Evolutionary conservation across 1,140 invertebrate genomes (phyloP), one percentile per base, ranked within the genome.

Genomic region (Eufriesea mexicana): DNA sequence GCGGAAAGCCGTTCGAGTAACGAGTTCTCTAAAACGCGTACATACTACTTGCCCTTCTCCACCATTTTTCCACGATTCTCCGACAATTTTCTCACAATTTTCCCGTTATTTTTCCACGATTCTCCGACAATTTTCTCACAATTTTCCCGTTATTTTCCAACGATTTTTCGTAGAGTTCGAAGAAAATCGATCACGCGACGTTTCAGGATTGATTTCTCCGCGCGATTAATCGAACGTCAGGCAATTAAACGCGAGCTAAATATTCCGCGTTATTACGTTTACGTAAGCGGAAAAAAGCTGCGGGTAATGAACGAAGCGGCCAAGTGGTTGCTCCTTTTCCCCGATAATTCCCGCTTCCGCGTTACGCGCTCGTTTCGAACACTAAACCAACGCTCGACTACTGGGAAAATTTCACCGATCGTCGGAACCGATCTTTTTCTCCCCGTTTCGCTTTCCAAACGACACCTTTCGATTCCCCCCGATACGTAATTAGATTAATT

Each of bases 281-380:
- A 47, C n/a, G 2, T 49, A 47, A 25, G n/a, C 47, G 45, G 45
- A 47, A 68, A 49, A 68, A 68, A 47, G 6, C 66, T 25, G 14
- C 64, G n/a, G 64, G 35, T 67, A 67, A 67, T 68, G 66, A 68
- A 68, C 45, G 23, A 45, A 47, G 20, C 66, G 14, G 45, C 8
- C 4, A 66, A 68, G 66, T 68, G 66, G 66, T 20, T 45, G 64
- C 28, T 12, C 10, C 6, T 49, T 49, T 47, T 47, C 23, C 25
- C 45, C 14, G 18, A 25, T 45, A n/a, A 18, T 14, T 45, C 35
- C 35, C 64, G 64, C 20, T 66, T 45, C 62, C 62, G 35, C 35
- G 64, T 49, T 23, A n/a, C 45, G n/a, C 66, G 66, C 66, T 68
- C 25, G 25, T 68, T 68, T 68, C 66, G 18, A 68, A 68, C 45